Evolutionary conservation across 2,797 vertebrate genomes (phyloP).

Genomic region (Vireo griseus): DNA sequence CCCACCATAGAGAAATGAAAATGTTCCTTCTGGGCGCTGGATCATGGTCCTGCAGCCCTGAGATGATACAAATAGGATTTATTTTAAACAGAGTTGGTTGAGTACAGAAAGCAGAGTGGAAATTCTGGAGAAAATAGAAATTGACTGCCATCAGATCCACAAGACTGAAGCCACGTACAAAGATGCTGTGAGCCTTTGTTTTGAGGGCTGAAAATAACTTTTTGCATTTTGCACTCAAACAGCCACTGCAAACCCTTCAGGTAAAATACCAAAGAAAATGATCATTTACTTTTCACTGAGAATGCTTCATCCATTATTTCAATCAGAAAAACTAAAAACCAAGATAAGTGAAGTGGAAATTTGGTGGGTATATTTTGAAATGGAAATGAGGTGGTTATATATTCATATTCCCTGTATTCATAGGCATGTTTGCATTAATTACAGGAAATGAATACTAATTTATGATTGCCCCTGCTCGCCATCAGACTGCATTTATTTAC

Average conservation of each 20-base stretch:
- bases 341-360: constrained; percentile 73
- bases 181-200: background rate
- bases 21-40: background rate
- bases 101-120: background rate
- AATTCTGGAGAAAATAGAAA: background rate
- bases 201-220: background rate
- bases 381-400: constrained; percentile 76
- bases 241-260: background rate
- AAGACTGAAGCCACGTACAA: background rate
- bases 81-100: background rate
- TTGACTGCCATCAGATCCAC: background rate
- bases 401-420: constrained; percentile 76
- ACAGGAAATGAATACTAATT: constrained; percentile 82
- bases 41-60: background rate
- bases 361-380: constrained; percentile 72
- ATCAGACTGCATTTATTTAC: constrained; percentile 80
- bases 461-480: constrained; percentile 73
- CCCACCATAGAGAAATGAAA: background rate
- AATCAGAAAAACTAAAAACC: constrained; percentile 46
- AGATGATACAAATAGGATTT: background rate
- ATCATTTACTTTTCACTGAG: background rate
- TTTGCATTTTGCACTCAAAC: background rate
- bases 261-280: background rate
- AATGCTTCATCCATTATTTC: constrained; percentile 33
- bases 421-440: constrained; percentile 79